phyloP scores from a whole-genome alignment of 37 sponge, comb jelly and placozoan species.

The Amphimedon queenslandica region DNA sequence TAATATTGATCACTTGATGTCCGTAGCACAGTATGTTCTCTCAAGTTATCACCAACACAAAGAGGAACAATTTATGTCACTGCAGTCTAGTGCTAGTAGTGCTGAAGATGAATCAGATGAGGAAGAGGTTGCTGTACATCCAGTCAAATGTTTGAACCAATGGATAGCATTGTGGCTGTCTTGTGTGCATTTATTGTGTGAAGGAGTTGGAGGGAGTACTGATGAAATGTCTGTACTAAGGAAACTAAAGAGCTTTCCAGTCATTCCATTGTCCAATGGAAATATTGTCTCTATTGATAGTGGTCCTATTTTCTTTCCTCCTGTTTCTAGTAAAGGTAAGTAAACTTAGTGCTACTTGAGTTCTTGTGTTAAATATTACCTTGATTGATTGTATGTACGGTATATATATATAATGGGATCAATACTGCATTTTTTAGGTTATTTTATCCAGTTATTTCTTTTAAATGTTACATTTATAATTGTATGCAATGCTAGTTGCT shows the following conservation, averaged over 20 bases:
- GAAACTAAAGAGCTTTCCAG: constrained; percentile 20
- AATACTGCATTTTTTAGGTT: too few species aligned
- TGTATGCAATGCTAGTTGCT: too few species aligned
- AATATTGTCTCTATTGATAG: constrained; percentile 13
- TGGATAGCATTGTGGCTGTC: constrained; percentile 66
- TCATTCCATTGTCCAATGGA: constrained; percentile 38
- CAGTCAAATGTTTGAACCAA: background rate
- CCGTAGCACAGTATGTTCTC: constrained; percentile 13
- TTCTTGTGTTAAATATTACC: constrained; percentile 25
- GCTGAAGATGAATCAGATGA: background rate
- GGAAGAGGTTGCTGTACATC: background rate
- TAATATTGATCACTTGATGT: constrained; percentile 37
- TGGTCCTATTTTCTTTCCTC: constrained; percentile 37
- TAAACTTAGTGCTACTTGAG: constrained; percentile 1
- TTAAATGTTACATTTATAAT: too few species aligned
- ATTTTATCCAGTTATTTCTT: too few species aligned
- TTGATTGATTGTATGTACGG: too few species aligned
- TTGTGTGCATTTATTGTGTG: constrained; percentile 41
- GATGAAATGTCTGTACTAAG: background rate
- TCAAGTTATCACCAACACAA: background rate
- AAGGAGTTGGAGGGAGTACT: constrained; percentile 7
- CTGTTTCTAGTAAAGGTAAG: background rate
- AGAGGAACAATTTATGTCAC: background rate
- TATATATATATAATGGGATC: too few species aligned
- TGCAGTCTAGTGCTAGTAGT: background rate